A percentile compares a stretch with the other conserved stretches of the same genome.
Conservation (phyloP, 2,888 invertebrate genomes). For the Urechis unicinctus region DNA sequence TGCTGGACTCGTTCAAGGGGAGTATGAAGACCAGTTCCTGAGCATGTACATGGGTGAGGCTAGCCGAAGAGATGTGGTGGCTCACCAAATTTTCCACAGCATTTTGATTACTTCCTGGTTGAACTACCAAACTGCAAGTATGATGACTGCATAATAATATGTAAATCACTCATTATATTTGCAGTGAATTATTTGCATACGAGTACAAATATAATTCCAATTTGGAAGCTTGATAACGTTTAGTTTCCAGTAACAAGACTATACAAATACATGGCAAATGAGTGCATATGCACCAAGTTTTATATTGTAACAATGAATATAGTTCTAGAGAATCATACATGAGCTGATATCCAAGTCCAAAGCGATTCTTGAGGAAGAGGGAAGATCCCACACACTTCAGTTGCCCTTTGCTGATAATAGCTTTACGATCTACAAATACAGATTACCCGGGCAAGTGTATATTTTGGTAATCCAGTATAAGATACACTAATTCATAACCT, state of each 20-base stretch:
- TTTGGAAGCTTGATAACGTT: no score
- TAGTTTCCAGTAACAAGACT: no score
- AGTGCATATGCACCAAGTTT: no score
- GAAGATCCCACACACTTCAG: constrained; percentile 79
- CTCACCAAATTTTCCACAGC: constrained; percentile 60
- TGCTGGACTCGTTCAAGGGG: constrained; percentile 71
- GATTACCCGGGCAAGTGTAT: no score
- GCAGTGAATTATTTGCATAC: no score
- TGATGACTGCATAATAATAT: no score
- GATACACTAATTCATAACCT: no score
- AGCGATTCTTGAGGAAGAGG: constrained; percentile 77
- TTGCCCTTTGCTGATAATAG: constrained; percentile 75
- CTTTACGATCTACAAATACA: constrained; percentile 63
- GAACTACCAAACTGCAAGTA: constrained; percentile 2
- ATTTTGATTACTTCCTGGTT: background rate
- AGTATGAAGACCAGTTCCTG: constrained; percentile 74
- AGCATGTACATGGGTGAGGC: constrained; percentile 70
- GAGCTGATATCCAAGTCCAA: constrained; percentile 81
- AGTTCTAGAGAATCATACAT: constrained; percentile 54
- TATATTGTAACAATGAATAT: no score
- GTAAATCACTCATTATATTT: no score
- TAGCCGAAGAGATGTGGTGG: constrained; percentile 66
- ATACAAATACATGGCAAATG: no score
- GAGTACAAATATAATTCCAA: no score
- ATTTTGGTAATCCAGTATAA: background rate